These are phyloP conservation scores for Microctonus aethiopoides DNA, from an alignment of 2,888 invertebrate species.

Conservation along the genomic window DNA sequence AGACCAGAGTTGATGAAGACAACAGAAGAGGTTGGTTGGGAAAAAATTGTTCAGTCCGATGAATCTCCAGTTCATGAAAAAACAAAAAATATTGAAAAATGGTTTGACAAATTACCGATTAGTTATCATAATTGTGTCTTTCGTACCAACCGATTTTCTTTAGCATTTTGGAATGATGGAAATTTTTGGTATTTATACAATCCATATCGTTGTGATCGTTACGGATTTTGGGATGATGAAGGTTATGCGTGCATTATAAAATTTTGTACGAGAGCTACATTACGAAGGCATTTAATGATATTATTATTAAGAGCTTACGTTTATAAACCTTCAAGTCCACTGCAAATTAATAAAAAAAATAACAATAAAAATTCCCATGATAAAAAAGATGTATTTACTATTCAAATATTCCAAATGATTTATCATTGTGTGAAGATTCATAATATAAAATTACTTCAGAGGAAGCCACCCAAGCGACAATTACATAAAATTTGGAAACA, in stretches of 20 bases:
- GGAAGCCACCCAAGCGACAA: constrained; percentile 36
- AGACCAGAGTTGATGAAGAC: constrained; percentile 52
- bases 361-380: not conserved
- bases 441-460: constrained; percentile 51
- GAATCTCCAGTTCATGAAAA: constrained; percentile 42
- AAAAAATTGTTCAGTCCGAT: constrained; percentile 44
- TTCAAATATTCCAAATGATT: constrained; percentile 54
- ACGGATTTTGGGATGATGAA: constrained; percentile 53
- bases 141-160: constrained; percentile 50
- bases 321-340: constrained; percentile 34
- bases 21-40: constrained; percentile 45
- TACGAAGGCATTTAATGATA: constrained; percentile 57
- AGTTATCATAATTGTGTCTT: constrained; percentile 54
- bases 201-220: constrained; percentile 58
- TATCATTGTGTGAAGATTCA: constrained; percentile 55
- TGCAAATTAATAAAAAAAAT: not conserved
- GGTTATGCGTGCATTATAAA: constrained; percentile 57
- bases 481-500: constrained; percentile 35
- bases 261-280: constrained; percentile 52
- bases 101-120: constrained; percentile 51
- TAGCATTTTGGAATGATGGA: constrained; percentile 60
- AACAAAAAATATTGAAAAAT: constrained; percentile 48
- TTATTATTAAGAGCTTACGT: constrained; percentile 54
- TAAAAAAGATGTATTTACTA: constrained; percentile 32
- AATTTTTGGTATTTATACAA: constrained; percentile 61